Evolutionary conservation across 2,888 invertebrate species (phyloP).

Genomic region (Heliconius ismenius): DNA sequence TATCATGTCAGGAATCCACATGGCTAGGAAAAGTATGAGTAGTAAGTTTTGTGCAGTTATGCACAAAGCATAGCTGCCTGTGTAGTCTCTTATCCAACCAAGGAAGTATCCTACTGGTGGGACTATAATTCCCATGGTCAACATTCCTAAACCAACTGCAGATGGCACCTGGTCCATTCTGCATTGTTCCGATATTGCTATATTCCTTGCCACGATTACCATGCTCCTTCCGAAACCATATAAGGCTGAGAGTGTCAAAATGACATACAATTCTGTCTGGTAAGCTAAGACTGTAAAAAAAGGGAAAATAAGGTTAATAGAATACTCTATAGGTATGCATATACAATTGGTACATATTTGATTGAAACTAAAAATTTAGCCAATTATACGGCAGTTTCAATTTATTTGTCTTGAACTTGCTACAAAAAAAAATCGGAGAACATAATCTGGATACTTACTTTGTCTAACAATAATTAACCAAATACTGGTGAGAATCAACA

Average conservation of each 20-base stretch:
- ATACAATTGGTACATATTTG: too few species aligned
- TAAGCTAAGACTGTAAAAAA: slow-evolving; percentile 82
- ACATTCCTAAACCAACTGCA: slow-evolving; percentile 87
- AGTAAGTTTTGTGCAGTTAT: slow-evolving; percentile 84
- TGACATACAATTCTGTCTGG: slow-evolving; percentile 76
- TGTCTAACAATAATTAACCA: slow-evolving; percentile 82
- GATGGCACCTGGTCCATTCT: slow-evolving; percentile 83
- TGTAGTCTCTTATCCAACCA: slow-evolving; percentile 86
- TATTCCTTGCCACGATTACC: slow-evolving; percentile 87
- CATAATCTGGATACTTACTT: slow-evolving; percentile 65
- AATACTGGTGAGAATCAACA: slow-evolving; percentile 83
- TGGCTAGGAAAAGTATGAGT: slow-evolving; percentile 75
- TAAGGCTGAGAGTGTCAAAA: slow-evolving; percentile 81
- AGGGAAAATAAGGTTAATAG: neutral
- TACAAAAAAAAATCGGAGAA: too few species aligned
- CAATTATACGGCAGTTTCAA: too few species aligned
- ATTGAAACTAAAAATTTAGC: too few species aligned
- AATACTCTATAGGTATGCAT: neutral
- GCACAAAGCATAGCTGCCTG: slow-evolving; percentile 83
- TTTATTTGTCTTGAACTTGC: neutral
- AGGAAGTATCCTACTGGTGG: slow-evolving; percentile 84
- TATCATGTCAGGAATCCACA: slow-evolving; percentile 84
- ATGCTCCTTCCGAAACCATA: slow-evolving; percentile 88
- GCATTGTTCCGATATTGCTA: slow-evolving; percentile 85
- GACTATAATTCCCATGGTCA: slow-evolving; percentile 85